These are phyloP conservation scores for Lepidurus apus DNA, from an alignment of 1,140 invertebrate species.

Conservation along the genomic window DNA sequence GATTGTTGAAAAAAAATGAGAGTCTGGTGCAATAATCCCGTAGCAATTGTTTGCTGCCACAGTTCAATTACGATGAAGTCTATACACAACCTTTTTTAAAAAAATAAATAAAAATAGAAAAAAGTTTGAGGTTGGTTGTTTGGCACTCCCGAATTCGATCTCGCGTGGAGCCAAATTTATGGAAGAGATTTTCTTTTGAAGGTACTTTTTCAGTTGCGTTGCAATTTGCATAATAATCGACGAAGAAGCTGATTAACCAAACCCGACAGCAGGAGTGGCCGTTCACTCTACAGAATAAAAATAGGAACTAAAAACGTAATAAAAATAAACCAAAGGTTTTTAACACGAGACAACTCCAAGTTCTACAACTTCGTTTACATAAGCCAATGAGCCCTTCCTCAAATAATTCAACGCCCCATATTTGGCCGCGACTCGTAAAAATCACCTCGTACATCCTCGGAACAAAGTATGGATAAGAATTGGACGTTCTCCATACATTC, in stretches of 20 bases:
- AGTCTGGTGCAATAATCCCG: not conserved
- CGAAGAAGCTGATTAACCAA: conserved; percentile 22
- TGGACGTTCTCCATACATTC: not conserved
- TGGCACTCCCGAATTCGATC: conserved; percentile 13
- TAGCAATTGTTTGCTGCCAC: conserved; percentile 18
- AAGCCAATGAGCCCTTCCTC: conserved; percentile 17
- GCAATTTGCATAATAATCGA: conserved; percentile 13
- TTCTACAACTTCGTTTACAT: conserved; percentile 19
- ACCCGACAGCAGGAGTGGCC: conserved; percentile 20
- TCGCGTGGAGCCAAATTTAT: conserved; percentile 6
- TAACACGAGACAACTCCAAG: not conserved
- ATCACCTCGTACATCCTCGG: not conserved
- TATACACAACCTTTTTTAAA: not conserved
- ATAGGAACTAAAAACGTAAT: not conserved
- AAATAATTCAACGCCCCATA: conserved; percentile 19
- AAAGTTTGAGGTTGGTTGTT: not conserved
- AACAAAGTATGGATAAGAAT: not conserved
- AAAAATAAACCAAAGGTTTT: not conserved
- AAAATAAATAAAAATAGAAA: not conserved
- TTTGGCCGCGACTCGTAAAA: conserved; percentile 16
- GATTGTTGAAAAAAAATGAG: not conserved
- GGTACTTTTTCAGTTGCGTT: conserved; percentile 15
- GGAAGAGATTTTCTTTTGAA: not conserved
- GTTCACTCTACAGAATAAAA: not conserved
- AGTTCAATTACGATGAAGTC: conserved; percentile 19